Conservation (phyloP, 2,797 vertebrate genomes). For the Amazona ochrocephala region DNA sequence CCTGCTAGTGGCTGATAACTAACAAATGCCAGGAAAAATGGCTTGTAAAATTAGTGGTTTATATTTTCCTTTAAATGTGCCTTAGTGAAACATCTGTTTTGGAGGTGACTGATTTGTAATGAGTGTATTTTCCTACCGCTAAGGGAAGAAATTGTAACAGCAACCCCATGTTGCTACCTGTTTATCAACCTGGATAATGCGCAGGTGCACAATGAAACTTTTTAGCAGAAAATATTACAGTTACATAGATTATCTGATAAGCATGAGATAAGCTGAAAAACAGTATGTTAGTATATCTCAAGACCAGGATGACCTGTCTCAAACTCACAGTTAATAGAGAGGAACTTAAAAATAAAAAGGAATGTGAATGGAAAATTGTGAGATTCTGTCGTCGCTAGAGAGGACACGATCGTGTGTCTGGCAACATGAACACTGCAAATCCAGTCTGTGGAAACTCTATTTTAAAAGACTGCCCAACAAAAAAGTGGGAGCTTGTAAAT, state of each 20-base stretch:
- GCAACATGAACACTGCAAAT: not conserved
- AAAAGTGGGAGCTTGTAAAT: constrained; percentile 45
- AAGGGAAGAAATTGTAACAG: not conserved
- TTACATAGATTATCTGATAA: not conserved
- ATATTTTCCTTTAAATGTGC: not conserved
- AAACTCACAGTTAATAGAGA: not conserved
- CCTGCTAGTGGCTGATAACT: not conserved
- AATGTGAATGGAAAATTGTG: not conserved
- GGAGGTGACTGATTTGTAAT: not conserved
- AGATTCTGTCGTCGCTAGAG: not conserved
- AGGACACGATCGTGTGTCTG: not conserved
- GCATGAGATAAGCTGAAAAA: not conserved
- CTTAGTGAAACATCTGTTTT: not conserved
- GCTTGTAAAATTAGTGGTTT: not conserved
- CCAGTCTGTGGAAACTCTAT: not conserved
- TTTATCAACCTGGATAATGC: not conserved
- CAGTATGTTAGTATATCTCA: not conserved
- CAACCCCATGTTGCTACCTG: not conserved
- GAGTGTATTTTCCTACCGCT: not conserved
- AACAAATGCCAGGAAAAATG: not conserved
- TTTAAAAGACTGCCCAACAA: constrained; percentile 10
- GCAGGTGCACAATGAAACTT: not conserved
- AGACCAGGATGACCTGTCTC: not conserved
- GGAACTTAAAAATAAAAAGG: not conserved
- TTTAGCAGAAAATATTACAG: not conserved